Base-by-base conservation (phyloP, 2,888 invertebrate genomes). In the Mechanitis messenoides region DNA sequence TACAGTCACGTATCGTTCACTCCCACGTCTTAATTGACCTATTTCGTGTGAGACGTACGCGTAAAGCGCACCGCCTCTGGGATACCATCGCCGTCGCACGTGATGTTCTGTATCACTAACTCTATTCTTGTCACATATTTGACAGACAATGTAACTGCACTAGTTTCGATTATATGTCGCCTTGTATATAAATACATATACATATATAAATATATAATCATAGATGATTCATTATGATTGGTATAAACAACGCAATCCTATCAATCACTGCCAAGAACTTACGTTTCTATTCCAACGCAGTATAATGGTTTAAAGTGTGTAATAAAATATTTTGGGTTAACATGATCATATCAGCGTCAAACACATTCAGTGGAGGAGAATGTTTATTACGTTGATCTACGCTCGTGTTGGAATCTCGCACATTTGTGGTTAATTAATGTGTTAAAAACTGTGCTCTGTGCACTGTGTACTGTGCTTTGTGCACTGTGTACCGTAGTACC, bases 11-110 rank as follows among this genome's bases (percentile, higher is more conserved):
- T 85, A 76, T 75, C 75, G 69, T 78, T 72, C 88, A 86, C 89
- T 87, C 88, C 88, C 88, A 88, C 90, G 88, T 87, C 87, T 85
- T 89, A 89, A 90, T 90, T 87, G 89, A 88, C 87, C 89, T 79
- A 87, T 87, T 90, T 88, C 85, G 87, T 87, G 87, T 87, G 81
- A 84, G 84, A 83, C 81, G 85, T 79, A 79, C 83, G 80, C 80
- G 79, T 74, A 73, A 77, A 69, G 71, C 74, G 75, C 77, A 74
- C 81, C 80, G 80, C 79, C 77, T 84, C 74, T 78, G 81, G 89
- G 89, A 90, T 89, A 89, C 79, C 77, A 89, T 89, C 89, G 76
- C 89, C 87, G 87, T 84, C 69, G 69, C 74, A 86, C 87, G 87
- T 86, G 87, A 84, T 73, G 71, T 69, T 74, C 71, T 77, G 74